Evolutionary conservation across 2,888 invertebrate species (phyloP).

Genomic region (Sinhomidia bicolor): DNA sequence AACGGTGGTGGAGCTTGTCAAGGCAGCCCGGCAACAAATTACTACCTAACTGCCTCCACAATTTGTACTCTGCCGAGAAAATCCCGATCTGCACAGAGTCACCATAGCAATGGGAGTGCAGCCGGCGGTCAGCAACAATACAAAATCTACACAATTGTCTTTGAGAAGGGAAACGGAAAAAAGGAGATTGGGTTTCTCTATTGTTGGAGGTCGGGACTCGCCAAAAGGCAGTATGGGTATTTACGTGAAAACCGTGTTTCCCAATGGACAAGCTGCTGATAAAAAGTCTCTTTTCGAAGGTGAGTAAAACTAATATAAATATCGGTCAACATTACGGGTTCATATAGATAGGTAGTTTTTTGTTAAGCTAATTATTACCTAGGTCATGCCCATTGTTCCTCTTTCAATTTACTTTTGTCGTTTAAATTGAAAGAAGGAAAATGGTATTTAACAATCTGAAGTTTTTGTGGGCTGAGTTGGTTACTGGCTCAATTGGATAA

Average conservation of each 20-base stretch:
- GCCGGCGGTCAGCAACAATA: constrained; percentile 66
- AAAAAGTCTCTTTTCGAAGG: constrained; percentile 92
- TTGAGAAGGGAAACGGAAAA: constrained; percentile 90
- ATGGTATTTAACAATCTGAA: background rate
- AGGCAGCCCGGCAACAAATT: constrained; percentile 72
- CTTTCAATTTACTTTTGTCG: too few relatives aligned
- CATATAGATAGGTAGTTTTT: too few relatives aligned
- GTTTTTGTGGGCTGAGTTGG: too few relatives aligned
- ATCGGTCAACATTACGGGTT: too few relatives aligned
- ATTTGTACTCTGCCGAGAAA: constrained; percentile 79
- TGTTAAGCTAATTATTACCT: background rate
- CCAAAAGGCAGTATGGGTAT: constrained; percentile 94
- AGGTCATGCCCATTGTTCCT: background rate
- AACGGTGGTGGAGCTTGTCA: background rate
- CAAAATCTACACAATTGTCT: constrained; percentile 75
- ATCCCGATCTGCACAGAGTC: constrained; percentile 52
- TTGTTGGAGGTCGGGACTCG: constrained; percentile 90
- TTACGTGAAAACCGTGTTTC: constrained; percentile 93
- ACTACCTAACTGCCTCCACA: constrained; percentile 77
- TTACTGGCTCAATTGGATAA: background rate
- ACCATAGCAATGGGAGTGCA: background rate
- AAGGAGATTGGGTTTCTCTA: constrained; percentile 94
- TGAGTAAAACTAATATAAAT: constrained; percentile 82
- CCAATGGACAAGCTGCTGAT: constrained; percentile 92
- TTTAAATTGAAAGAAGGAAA: background rate